phyloP scores from a whole-genome alignment of 2,113 vertebrate species.

The Dasypus novemcinctus region DNA sequence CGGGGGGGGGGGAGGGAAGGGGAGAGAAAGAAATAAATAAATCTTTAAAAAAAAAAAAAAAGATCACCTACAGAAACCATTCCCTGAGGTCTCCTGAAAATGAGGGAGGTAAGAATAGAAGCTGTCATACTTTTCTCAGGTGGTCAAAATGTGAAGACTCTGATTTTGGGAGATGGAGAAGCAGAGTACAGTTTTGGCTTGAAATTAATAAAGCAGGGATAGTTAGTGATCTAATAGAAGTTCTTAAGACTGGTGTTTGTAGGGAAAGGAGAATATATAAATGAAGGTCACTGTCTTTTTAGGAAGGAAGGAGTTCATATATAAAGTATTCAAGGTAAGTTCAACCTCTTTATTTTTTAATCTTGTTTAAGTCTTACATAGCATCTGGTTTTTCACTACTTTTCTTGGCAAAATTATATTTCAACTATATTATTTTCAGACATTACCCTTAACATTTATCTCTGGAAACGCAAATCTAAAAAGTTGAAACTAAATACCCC shows the following conservation, averaged over 20 bases:
- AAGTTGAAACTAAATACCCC: neutral
- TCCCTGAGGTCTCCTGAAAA: neutral
- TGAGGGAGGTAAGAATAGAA: neutral
- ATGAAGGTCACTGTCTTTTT: neutral
- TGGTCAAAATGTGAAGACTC: neutral
- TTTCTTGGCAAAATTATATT: neutral
- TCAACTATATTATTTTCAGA: slow-evolving; percentile 16
- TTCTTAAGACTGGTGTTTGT: neutral
- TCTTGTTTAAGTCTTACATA: neutral
- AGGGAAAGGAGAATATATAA: neutral
- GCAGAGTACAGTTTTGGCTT: neutral
- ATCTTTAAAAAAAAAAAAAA: too few relatives aligned
- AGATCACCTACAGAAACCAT: neutral
- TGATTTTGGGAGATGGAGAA: neutral
- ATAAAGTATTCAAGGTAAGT: slow-evolving; percentile 7
- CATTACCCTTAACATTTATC: neutral
- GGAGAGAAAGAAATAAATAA: too few relatives aligned
- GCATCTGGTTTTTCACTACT: neutral
- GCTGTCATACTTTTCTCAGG: slow-evolving; percentile 30
- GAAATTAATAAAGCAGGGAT: neutral
- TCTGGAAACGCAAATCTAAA: neutral
- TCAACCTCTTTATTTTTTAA: neutral
- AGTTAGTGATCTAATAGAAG: neutral
- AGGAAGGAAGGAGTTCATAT: neutral
- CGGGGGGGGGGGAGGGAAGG: too few relatives aligned